These are phyloP conservation scores for Helarctos malayanus DNA, from an alignment of 2,797 vertebrate genomes.

Conservation along the genomic window DNA sequence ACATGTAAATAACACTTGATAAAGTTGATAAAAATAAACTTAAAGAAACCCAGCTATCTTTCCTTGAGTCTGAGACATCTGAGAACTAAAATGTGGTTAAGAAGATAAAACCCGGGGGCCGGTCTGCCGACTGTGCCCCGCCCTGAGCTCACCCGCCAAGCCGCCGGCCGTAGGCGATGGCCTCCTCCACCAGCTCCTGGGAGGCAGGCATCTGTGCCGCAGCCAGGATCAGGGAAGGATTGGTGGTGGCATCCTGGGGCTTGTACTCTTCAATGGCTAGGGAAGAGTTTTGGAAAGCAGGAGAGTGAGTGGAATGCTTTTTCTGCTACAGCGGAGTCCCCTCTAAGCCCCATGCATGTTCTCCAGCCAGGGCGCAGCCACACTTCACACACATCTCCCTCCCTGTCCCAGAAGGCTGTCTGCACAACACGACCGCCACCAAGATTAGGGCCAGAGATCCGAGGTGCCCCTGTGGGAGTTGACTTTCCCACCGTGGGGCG, in stretches of 20 bases:
- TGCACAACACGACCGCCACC: too few relatives aligned
- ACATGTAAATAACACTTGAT: accelerated
- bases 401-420: accelerated
- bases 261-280: slow-evolving; percentile 98
- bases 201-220: slow-evolving; percentile 97
- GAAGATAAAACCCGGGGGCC: too few relatives aligned
- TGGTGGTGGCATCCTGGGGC: slow-evolving; percentile 98
- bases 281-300: background rate
- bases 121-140: accelerated
- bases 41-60: too few relatives aligned
- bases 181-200: slow-evolving; percentile 94
- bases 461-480: accelerated
- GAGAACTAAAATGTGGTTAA: accelerated
- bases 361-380: background rate
- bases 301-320: background rate
- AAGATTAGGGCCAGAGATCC: background rate
- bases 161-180: slow-evolving; percentile 94
- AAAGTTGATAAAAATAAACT: background rate
- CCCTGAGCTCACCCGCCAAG: slow-evolving; percentile 93
- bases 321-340: background rate
- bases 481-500: accelerated
- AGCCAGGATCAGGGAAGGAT: slow-evolving; percentile 97
- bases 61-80: background rate
- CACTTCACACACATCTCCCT: background rate
- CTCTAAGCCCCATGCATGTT: background rate